Evolutionary conservation across 2,113 vertebrate species (phyloP).

Genomic region (Athene cunicularia): DNA sequence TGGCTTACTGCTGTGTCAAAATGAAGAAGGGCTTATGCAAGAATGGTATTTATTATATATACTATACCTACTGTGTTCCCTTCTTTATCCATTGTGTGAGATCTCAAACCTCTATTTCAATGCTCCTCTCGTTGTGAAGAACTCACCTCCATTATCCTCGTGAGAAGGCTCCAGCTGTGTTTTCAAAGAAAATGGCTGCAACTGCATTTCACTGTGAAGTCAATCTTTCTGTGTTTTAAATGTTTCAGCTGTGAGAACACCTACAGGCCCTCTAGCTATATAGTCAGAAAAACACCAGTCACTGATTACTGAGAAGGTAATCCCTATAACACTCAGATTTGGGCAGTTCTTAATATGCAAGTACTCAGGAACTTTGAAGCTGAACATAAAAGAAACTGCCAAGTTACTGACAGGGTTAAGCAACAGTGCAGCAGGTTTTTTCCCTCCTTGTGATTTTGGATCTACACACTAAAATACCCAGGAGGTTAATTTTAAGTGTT

Average conservation of each 20-base stretch:
- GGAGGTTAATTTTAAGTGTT: background rate
- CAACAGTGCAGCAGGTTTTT: background rate
- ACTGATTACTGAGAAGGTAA: background rate
- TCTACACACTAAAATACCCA: background rate
- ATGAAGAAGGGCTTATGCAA: background rate
- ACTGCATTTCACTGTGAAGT: background rate
- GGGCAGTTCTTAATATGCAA: background rate
- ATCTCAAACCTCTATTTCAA: background rate
- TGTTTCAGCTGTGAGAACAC: background rate
- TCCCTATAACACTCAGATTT: background rate
- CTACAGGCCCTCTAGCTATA: background rate
- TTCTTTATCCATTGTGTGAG: background rate
- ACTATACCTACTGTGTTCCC: background rate
- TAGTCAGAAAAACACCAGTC: background rate
- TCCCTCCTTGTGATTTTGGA: background rate
- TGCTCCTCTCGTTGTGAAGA: background rate
- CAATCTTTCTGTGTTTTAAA: background rate
- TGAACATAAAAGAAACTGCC: background rate
- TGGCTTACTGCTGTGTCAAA: background rate
- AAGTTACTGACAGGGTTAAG: background rate
- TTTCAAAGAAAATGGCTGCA: constrained; percentile 12
- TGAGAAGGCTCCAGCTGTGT: background rate
- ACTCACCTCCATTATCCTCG: background rate
- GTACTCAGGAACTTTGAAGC: background rate
- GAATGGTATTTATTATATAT: background rate